Evolutionary conservation across 2,797 vertebrate genomes (phyloP), one percentile per base, ranked within the genome.

Genomic region (Fistularia tabacaria): DNA sequence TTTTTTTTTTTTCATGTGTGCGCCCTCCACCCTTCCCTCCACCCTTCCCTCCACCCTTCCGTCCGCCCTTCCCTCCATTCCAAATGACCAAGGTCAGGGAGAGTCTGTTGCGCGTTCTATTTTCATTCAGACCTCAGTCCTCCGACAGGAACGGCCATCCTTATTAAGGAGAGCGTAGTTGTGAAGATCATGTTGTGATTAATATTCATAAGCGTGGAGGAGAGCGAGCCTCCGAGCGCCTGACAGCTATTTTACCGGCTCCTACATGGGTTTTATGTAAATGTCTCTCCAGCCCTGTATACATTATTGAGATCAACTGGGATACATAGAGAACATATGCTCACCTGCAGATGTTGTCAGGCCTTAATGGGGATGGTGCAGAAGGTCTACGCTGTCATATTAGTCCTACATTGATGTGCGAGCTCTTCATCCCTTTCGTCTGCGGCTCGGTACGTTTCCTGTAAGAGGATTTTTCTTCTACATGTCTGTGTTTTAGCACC

Each of bases 201-300:
- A 78, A 85, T 86, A 85, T 85, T 80, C 66, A 85, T 84, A 54
- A 84, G 70, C 39, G 40, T 51, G 42, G 59, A 72, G 59, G 49
- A 38, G 43, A 61, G 39, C 25, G 46, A 57, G 71, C 36, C 38
- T 50, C 62, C 43, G 56, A 59, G 64, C 71, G 68, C 60, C 76
- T 66, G 66, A 36, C 62, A 73, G 73, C 76, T 63, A 71, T 74
- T 74, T 73, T 64, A 83, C 71, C 76, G 74, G 69, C 65, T 72
- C 60, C 69, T 71, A 69, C 75, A 75, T 59, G 50, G 65, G 59
- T 66, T 76, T 80, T 76, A 85, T 85, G 81, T 54, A 82, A 86
- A 86, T 80, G 51, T 3, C 12, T 73, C 36, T 38, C 46, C 69
- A 67, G 75, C 44, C 61, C 72, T 62, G 73, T 82, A 69, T 82